Base-by-base conservation (phyloP, 2,888 invertebrate species). In the Coremacera marginata region DNA sequence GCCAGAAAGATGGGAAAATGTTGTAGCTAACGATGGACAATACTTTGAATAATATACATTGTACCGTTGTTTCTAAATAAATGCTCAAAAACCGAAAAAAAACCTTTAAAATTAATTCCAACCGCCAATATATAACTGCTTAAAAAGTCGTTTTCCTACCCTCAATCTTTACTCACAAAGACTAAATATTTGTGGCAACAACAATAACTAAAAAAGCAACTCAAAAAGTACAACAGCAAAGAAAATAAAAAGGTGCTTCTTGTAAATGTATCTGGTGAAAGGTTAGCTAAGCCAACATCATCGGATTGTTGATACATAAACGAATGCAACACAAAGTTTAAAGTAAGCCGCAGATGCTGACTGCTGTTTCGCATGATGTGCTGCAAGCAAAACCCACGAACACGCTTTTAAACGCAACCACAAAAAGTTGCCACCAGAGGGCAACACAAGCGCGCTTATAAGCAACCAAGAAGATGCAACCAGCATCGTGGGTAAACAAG, bases 341-440 rank as follows among this genome's bases (percentile, higher is more conserved):
- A 37, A 67, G 67, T 5, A 34, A n/a, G 37, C 25, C 25, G 60
- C 60, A 22, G 60, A 25, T 27, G 22, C 60, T 16, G 25, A 22
- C 67, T 34, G 34, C 67, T 34, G 44, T 37, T 34, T n/a, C 67
- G 31, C 67, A 44, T 67, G 67, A 44, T 67, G 67, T 37, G 67
- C 67, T 37, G 67, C 67, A 22, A 67, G 67, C 34, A 22, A 67
- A 37, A 19, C 37, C 8, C 16, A 14, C 67, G 44, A 44, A 37
- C 67, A 22, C 25, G 60, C 60, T 27, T 16, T 19, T 31, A 67
- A 34, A 67, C 22, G 16, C 34, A 67, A 37, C 37, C 44, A 67
- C 67, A 67, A 67, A 34, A 67, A 22, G 34, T 67, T 19, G 67
- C 67, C 67, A 67, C 37, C 37, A 67, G 67, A 67, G 67, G 67